A percentile compares a stretch with the other conserved stretches of the same genome.
Conservation (phyloP, 2,888 invertebrate species). For the Drosophila formosana region DNA sequence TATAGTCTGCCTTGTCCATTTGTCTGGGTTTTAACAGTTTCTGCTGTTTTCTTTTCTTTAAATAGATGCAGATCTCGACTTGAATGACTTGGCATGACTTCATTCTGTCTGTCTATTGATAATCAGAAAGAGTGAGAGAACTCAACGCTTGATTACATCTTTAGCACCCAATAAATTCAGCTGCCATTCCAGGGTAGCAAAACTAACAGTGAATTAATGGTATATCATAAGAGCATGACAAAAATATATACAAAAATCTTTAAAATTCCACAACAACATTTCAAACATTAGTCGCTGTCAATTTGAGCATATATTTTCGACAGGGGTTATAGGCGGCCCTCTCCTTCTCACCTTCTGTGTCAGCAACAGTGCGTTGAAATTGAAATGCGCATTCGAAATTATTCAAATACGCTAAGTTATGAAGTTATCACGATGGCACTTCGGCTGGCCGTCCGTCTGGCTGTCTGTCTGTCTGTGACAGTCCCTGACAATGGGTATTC, state of each 20-base stretch:
- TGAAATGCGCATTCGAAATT: constrained; percentile 81
- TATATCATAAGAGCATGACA: constrained; percentile 35
- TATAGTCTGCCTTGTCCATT: constrained; percentile 19
- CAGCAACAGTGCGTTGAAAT: constrained; percentile 59
- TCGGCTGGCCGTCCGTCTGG: constrained; percentile 33
- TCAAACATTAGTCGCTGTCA: constrained; percentile 80
- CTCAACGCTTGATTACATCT: constrained; percentile 46
- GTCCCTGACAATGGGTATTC: constrained; percentile 71
- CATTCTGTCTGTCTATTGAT: constrained; percentile 24
- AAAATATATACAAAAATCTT: constrained; percentile 25
- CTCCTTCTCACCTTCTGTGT: constrained; percentile 12
- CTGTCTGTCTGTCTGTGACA: constrained; percentile 38
- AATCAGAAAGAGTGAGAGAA: constrained; percentile 12
- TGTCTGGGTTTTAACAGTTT: constrained; percentile 14
- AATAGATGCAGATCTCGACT: constrained; percentile 24
- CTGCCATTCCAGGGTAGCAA: constrained; percentile 46
- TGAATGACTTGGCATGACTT: constrained; percentile 21
- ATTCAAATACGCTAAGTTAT: constrained; percentile 80
- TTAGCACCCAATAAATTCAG: constrained; percentile 57
- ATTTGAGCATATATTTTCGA: constrained; percentile 50
- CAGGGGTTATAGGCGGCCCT: constrained; percentile 29
- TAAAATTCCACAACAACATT: constrained; percentile 46
- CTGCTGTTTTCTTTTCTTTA: constrained; percentile 6
- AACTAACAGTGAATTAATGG: constrained; percentile 57
- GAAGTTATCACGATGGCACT: constrained; percentile 82